Evolutionary conservation across 2,888 invertebrate species (phyloP).

Genomic region (Epinotia ramella): DNA sequence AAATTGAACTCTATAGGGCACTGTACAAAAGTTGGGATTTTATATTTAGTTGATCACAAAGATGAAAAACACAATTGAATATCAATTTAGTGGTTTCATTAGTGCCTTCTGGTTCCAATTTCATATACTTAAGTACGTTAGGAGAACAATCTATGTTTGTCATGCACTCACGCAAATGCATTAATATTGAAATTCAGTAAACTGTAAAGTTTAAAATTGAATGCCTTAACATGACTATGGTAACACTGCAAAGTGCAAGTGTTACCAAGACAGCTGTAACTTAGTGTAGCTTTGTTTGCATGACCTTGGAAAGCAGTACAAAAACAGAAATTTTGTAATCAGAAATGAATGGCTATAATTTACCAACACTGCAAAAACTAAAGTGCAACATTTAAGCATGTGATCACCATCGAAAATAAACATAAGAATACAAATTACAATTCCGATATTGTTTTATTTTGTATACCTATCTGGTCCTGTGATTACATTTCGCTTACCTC

Average conservation of each 20-base stretch:
- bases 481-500: constrained; percentile 42
- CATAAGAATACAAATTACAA: neutral
- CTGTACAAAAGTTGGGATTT: neutral
- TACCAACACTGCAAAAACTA: neutral
- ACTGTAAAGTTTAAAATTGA: neutral
- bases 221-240: constrained; percentile 9
- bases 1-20: neutral
- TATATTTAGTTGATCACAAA: neutral
- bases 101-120: neutral
- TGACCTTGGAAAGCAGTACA: constrained; percentile 40
- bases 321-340: constrained; percentile 22
- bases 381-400: constrained; percentile 27
- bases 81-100: neutral
- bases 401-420: constrained; percentile 43
- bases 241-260: constrained; percentile 29
- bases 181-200: neutral
- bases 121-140: neutral
- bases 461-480: constrained; percentile 7
- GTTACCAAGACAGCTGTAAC: constrained; percentile 39
- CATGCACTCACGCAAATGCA: neutral
- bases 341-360: constrained; percentile 17
- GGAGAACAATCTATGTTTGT: neutral
- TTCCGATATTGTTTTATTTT: neutral
- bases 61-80: neutral
- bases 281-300: constrained; percentile 38